Conservation (phyloP, 2,113 vertebrate genomes). For the Saimiri boliviensis region DNA sequence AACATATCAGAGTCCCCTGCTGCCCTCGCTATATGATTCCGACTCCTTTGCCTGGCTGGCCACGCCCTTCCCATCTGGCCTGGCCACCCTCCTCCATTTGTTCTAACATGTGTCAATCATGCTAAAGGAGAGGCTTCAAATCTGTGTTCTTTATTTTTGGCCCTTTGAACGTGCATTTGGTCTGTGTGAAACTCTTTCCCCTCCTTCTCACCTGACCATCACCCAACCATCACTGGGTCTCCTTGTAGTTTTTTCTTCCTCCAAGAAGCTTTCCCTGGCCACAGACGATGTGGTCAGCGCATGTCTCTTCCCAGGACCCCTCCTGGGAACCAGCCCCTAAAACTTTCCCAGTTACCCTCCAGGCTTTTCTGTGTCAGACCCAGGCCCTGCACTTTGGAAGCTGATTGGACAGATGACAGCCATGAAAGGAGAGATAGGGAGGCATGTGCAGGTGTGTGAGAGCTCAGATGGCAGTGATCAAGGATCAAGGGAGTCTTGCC, state of each 20-base stretch:
- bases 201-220: rapidly evolving
- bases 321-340: too few species aligned
- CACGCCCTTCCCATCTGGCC: rapidly evolving
- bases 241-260: background rate
- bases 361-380: background rate
- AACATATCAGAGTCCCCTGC: rapidly evolving
- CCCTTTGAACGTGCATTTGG: rapidly evolving
- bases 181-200: too few species aligned
- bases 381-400: background rate
- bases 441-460: background rate
- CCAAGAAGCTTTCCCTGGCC: background rate
- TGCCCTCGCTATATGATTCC: rapidly evolving
- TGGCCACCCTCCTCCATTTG: rapidly evolving
- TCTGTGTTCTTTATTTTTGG: background rate
- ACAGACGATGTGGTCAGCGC: rapidly evolving
- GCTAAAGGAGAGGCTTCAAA: background rate
- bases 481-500: background rate
- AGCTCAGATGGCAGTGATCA: background rate
- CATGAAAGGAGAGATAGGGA: rapidly evolving
- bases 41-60: rapidly evolving
- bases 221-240: background rate
- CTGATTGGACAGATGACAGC: background rate
- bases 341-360: too few species aligned
- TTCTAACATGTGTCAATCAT: background rate
- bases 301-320: background rate